These are phyloP conservation scores for Trochalopteron elliotii DNA, from an alignment of 2,113 vertebrate species.

Conservation along the genomic window DNA sequence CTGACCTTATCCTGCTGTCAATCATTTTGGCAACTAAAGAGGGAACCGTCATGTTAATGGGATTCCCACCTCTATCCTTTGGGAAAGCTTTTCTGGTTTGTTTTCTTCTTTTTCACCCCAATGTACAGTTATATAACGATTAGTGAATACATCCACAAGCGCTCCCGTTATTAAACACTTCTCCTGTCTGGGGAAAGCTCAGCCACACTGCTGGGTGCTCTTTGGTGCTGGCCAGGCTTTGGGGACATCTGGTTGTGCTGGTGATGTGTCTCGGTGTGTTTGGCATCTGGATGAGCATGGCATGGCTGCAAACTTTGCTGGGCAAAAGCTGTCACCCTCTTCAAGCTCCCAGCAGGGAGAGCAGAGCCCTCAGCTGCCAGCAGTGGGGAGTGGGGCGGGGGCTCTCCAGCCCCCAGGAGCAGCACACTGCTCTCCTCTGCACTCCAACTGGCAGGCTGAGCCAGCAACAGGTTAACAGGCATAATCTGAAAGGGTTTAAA, in stretches of 20 bases:
- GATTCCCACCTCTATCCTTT: conserved; percentile 12
- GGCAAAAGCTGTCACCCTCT: neutral
- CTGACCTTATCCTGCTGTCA: conserved; percentile 54
- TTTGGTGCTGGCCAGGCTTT: neutral
- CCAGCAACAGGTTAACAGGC: neutral
- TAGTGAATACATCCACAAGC: neutral
- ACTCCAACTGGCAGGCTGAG: neutral
- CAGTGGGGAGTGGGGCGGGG: rapidly evolving
- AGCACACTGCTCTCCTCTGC: neutral
- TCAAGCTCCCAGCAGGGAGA: neutral
- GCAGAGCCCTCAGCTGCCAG: neutral
- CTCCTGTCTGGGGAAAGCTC: neutral
- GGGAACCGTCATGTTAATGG: neutral
- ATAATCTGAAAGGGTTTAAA: neutral
- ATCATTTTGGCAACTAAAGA: conserved; percentile 43
- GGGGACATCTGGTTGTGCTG: neutral
- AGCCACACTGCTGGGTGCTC: rapidly evolving
- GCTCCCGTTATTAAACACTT: neutral
- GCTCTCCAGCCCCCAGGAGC: neutral
- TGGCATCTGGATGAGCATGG: neutral
- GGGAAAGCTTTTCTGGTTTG: neutral
- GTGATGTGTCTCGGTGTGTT: rapidly evolving
- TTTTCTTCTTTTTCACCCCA: neutral
- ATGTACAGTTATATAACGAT: neutral
- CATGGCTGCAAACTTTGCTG: neutral